Base-by-base conservation (phyloP, 1,140 invertebrate genomes). In the Eubasilissa regina region DNA sequence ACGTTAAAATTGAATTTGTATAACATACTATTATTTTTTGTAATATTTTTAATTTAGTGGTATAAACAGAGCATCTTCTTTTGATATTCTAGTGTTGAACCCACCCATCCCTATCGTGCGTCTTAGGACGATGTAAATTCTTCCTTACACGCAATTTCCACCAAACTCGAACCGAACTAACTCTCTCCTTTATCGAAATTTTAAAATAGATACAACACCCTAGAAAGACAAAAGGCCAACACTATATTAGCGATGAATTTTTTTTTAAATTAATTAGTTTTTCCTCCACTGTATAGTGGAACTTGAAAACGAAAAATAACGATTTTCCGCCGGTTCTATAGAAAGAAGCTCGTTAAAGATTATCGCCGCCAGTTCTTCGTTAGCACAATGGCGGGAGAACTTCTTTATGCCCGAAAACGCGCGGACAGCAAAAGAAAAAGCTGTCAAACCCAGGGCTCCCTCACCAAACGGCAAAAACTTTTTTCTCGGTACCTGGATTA, bases 331-430 rank as follows among this genome's bases (percentile, higher is more conserved):
- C 13, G 21, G 17, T 10, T 51, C 48, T 15, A 43, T 55, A 68
- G 58, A 66, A 53, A 68, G 78, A 55, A 68, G 77, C 77, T 79
- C 77, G 77, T 79, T 79, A 79, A 79, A 79, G 78, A 73, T 76
- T 80, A 80, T 80, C 60, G 78, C 60, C 62, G 25, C 45, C 78
- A 58, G 78, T 80, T 80, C 73, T 80, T 80, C 78, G 78, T 80
- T 80, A 80, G 64, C 45, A 80, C 78, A 80, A 75, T 66, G 62
- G 73, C 45, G 43, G 10, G 4, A 17, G 11, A 64, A 47, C 75
- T 60, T 76, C 74, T 76, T 76, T 76, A 76, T 76, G 58, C 76
- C 62, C 45, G 72, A 75, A 75, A 75, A 75, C 56, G 72, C 51
- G 58, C 74, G 56, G 62, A 44, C 17, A 55, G 60, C 73, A 44